Evolutionary conservation across 2,113 vertebrate species (phyloP).

Genomic region (Todiramphus saurophagus): DNA sequence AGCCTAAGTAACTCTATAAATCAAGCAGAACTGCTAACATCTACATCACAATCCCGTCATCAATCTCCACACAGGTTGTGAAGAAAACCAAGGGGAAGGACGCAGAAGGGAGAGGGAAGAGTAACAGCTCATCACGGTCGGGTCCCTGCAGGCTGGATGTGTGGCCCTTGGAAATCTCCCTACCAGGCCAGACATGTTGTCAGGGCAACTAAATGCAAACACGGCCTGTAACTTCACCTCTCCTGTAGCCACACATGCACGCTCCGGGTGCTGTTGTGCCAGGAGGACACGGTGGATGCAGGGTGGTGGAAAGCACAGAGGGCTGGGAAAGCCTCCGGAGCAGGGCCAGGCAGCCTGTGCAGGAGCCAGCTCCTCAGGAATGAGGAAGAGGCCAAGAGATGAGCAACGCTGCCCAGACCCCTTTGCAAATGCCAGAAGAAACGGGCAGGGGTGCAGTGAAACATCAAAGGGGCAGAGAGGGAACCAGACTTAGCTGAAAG

Average conservation of each 20-base stretch:
- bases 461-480: rapidly evolving
- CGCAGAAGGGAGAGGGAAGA: slow-evolving; percentile 5
- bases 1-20: slow-evolving; percentile 99
- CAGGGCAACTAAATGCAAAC: slow-evolving; percentile 74
- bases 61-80: slow-evolving; percentile 91
- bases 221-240: slow-evolving; percentile 74
- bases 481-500: neutral
- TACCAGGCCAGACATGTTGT: slow-evolving; percentile 68
- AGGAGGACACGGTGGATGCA: neutral
- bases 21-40: slow-evolving; percentile 92
- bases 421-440: neutral
- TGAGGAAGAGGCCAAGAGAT: neutral
- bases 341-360: no score
- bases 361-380: neutral
- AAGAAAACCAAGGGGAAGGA: slow-evolving; percentile 87
- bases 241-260: neutral
- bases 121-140: slow-evolving; percentile 10
- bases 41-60: slow-evolving; percentile 88
- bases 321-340: neutral
- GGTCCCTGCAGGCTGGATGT: slow-evolving; percentile 28
- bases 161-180: slow-evolving; percentile 71
- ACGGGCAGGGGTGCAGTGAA: neutral
- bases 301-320: neutral
- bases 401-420: neutral
- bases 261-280: neutral